Evolutionary conservation across 2,888 invertebrate species (phyloP).

Genomic region (Eilema griseolum): DNA sequence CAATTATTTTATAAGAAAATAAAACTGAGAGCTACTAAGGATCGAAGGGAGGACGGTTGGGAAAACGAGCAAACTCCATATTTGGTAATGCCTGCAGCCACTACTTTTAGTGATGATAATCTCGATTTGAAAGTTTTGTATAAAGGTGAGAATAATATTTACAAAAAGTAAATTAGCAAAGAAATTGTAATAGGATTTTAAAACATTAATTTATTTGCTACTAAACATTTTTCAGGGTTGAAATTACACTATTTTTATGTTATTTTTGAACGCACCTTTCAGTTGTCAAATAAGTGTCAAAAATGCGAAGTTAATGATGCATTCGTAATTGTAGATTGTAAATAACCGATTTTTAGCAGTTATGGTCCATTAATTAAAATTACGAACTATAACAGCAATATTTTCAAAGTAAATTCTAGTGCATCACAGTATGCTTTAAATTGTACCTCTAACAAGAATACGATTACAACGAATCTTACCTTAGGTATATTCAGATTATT

Average conservation of each 20-base stretch:
- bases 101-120: constrained; percentile 74
- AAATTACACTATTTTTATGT: constrained; percentile 37
- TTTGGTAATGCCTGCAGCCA: constrained; percentile 89
- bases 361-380: background rate
- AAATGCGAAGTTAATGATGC: constrained; percentile 44
- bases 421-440: background rate
- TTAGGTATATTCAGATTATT: constrained; percentile 59
- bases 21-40: constrained; percentile 85
- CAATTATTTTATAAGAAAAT: constrained; percentile 74
- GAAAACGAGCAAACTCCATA: constrained; percentile 90
- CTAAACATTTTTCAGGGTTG: constrained; percentile 45
- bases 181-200: constrained; percentile 31
- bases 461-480: constrained; percentile 53
- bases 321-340: constrained; percentile 47
- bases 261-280: constrained; percentile 69
- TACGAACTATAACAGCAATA: background rate
- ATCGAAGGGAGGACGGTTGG: constrained; percentile 87
- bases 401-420: background rate
- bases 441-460: background rate
- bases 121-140: constrained; percentile 50
- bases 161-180: constrained; percentile 22
- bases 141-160: constrained; percentile 21
- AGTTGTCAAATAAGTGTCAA: constrained; percentile 54
- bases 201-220: constrained; percentile 38
- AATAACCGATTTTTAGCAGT: background rate